These are phyloP conservation scores for Caranx ignobilis DNA, from an alignment of 2,113 vertebrate species.

Conservation along the genomic window DNA sequence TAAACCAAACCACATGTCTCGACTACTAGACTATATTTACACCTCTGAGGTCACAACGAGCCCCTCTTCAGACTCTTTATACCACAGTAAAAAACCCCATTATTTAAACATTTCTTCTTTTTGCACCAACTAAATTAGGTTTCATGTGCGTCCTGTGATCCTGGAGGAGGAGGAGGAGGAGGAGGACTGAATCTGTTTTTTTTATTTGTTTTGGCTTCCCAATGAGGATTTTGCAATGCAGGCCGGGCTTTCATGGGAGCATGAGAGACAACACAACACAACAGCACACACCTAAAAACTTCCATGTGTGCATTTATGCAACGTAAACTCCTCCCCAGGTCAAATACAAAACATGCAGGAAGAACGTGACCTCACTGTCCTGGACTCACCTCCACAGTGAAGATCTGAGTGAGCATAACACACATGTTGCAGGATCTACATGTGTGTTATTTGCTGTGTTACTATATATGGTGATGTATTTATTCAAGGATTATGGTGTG, in stretches of 20 bases:
- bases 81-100: not conserved
- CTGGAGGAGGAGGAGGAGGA: not conserved
- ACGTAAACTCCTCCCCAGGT: not conserved
- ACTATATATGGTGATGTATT: no score
- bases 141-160: not conserved
- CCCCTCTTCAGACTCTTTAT: not conserved
- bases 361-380: not conserved
- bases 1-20: not conserved
- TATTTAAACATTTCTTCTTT: not conserved
- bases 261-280: no score
- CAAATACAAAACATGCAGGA: not conserved
- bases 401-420: not conserved
- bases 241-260: no score
- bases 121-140: not conserved
- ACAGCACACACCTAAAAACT: no score
- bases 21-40: not conserved
- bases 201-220: no score
- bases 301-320: not conserved
- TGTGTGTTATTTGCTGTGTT: not conserved
- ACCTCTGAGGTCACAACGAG: not conserved
- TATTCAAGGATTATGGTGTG: not conserved
- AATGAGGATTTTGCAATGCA: no score
- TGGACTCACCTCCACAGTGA: not conserved
- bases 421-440: not conserved
- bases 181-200: not conserved